Evolutionary conservation across 1,140 invertebrate genomes (phyloP), one percentile per base, ranked within the genome.

Genomic region (Amphibalanus amphitrite): DNA sequence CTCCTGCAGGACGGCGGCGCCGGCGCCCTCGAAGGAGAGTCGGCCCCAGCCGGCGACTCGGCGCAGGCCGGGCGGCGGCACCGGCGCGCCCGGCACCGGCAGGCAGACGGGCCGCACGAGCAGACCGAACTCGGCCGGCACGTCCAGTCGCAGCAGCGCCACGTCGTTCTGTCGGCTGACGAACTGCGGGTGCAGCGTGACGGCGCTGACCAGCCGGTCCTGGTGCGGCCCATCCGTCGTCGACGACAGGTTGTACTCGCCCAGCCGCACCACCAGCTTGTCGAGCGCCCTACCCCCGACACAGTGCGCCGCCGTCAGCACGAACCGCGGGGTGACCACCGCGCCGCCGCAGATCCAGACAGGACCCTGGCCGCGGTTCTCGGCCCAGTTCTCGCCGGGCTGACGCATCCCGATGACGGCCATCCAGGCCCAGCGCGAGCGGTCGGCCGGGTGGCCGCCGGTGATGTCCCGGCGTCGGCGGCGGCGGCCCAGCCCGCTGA

Each of bases 261-360:
- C 73, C 28, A 74, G 67, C 6, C 73, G 64, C 26, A 74, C 74
- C 28, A 74, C 29, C 83, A 90, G 72, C 86, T 88, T 30, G 81
- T 23, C 17, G 10, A 23, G 1, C 20, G 47, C 20, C 10, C 20
- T 8, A 1, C 13, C 10, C 10, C 47, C 13, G 13, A 59, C 47
- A 23, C 47, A 59, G 47, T 59, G 47, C 47, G 47, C 47, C 20
- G 47, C 47, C 47, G 47, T 59, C 47, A 59, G 17, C 13, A 23
- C 47, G 47, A 20, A 23, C 6, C 47, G 1, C 10, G 10, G 47
- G 1, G 47, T 59, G 47, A 59, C 23, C 13, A 59, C 13, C 6
- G 23, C 47, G 6, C 13, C 47, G 10, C 47, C 47, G 47, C 47
- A 59, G 1, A 59, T 3, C 47, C 47, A 59, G 47, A 13, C 13